phyloP scores from a whole-genome alignment of 2,113 vertebrate genomes.

The Toxostoma redivivum region DNA sequence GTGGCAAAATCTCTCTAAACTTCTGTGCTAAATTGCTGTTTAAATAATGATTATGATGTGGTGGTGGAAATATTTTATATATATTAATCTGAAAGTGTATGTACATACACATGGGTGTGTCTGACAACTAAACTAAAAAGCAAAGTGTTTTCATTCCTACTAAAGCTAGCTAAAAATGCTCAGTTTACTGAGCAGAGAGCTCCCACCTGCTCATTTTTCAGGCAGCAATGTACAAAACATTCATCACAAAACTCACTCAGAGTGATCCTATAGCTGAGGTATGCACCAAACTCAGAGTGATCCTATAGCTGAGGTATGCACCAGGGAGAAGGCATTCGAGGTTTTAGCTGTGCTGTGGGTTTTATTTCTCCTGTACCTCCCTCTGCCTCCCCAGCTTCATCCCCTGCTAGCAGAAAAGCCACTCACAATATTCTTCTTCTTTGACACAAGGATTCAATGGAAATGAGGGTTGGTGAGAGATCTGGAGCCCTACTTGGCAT shows the following conservation, averaged over 20 bases:
- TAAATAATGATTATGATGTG: neutral
- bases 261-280: neutral
- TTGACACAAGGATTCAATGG: neutral
- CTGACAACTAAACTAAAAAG: neutral
- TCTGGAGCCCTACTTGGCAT: neutral
- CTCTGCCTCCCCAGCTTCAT: neutral
- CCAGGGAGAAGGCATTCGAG: neutral
- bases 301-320: neutral
- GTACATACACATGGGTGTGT: no score
- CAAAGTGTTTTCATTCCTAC: neutral
- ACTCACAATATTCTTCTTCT: neutral
- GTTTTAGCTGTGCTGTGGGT: neutral
- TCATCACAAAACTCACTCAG: neutral
- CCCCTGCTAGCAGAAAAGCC: neutral
- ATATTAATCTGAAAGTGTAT: neutral
- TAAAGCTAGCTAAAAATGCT: neutral
- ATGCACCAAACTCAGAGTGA: neutral
- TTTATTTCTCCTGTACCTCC: neutral
- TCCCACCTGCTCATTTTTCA: neutral
- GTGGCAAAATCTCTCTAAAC: neutral
- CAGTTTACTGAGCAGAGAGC: neutral
- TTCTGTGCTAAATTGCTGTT: neutral
- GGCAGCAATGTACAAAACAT: neutral
- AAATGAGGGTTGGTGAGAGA: neutral
- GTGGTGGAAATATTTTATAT: neutral